Percentiles rank a stretch among this genome's conserved stretches.
phyloP scores from a whole-genome alignment of 2,888 invertebrate genomes.

The Enchytraeus crypticus region DNA sequence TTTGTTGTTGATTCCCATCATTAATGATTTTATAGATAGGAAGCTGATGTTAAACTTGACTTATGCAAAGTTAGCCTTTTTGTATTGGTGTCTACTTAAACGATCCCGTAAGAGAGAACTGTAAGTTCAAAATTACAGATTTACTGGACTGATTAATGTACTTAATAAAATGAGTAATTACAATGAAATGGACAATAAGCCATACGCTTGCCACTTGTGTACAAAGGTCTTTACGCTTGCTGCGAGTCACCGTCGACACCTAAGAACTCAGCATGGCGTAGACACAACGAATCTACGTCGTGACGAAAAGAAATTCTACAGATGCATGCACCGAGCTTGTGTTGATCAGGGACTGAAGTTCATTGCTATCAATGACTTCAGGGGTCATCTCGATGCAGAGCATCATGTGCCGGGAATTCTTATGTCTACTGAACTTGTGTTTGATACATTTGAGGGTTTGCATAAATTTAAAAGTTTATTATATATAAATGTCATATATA shows the following conservation, averaged over 20 bases:
- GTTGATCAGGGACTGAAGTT: background rate
- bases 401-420: background rate
- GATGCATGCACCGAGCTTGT: background rate
- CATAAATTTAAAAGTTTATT: no score
- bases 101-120: no score
- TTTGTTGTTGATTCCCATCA: no score
- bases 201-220: background rate
- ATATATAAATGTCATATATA: no score
- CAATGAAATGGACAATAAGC: no score
- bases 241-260: background rate
- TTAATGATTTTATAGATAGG: no score
- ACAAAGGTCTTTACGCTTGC: background rate
- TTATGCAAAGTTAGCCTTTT: no score
- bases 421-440: background rate
- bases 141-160: no score
- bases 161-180: no score
- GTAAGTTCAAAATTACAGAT: no score
- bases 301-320: background rate
- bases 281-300: background rate
- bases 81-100: no score
- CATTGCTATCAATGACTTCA: background rate
- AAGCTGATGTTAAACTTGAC: no score
- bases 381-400: background rate
- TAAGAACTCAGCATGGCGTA: background rate
- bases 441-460: background rate